These are phyloP conservation scores for Hydrozoanthus gracilis DNA, from an alignment of 92 coral and sea anemone genomes.

Conservation along the genomic window DNA sequence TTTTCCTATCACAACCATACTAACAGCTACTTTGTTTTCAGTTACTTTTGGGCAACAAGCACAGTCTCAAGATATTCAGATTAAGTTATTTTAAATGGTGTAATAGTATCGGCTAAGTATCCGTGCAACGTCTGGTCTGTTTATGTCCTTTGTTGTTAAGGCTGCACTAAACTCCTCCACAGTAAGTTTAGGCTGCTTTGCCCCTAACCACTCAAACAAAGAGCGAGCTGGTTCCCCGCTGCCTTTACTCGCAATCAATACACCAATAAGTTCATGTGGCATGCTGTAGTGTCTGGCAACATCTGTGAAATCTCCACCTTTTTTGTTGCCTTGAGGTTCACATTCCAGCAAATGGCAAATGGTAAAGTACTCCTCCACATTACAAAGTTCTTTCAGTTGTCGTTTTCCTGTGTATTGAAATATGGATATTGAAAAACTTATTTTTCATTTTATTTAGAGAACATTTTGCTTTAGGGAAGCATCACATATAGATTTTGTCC, in stretches of 20 bases:
- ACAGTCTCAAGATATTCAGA: too few species aligned
- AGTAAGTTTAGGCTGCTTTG: conserved; percentile 1
- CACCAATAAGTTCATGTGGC: not conserved
- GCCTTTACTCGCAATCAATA: not conserved
- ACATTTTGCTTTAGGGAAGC: too few species aligned
- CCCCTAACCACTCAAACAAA: conserved; percentile 18
- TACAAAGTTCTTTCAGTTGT: not conserved
- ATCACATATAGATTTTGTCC: too few species aligned
- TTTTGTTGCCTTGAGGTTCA: not conserved
- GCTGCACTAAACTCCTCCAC: conserved; percentile 34
- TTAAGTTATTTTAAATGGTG: not conserved
- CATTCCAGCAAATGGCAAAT: not conserved
- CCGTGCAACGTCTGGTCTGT: conserved; percentile 34
- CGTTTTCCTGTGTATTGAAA: not conserved
- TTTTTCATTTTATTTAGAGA: not conserved
- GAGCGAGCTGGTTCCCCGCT: conserved; percentile 30
- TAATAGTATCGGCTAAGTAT: conserved; percentile 24
- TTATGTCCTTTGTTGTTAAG: not conserved
- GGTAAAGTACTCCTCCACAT: not conserved
- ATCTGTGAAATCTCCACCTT: not conserved
- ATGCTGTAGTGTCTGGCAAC: conserved; percentile 18
- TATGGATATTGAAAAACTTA: not conserved
- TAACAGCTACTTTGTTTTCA: too few species aligned
- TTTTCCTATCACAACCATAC: too few species aligned
- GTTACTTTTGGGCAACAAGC: too few species aligned